Evolutionary conservation across 2,888 invertebrate genomes (phyloP).

Genomic region (Arge pagana): DNA sequence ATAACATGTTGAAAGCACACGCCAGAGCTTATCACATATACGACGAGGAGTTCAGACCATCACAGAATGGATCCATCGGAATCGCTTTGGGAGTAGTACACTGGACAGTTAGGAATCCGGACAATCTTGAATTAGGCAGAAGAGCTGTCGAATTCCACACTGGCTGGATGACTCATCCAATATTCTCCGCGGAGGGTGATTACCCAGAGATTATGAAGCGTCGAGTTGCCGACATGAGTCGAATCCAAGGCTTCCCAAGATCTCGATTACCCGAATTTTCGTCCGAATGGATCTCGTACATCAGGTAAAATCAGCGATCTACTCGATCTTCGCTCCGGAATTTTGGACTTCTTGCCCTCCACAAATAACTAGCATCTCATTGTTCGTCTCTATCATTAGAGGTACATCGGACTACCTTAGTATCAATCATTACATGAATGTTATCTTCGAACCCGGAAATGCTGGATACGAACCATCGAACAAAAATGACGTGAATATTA

Average conservation of each 20-base stretch:
- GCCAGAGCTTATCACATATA: slow-evolving; percentile 68
- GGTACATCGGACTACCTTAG: slow-evolving; percentile 75
- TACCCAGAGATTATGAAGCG: slow-evolving; percentile 37
- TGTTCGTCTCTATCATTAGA: too few species aligned
- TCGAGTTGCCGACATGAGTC: slow-evolving; percentile 32
- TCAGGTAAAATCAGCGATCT: slow-evolving; percentile 57
- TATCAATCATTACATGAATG: slow-evolving; percentile 73
- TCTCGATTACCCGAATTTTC: slow-evolving; percentile 49
- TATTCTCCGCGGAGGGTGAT: slow-evolving; percentile 44
- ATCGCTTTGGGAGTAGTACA: not conserved
- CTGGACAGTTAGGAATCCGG: not conserved
- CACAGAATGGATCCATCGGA: slow-evolving; percentile 59
- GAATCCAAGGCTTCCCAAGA: slow-evolving; percentile 29
- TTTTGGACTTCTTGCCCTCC: too few species aligned
- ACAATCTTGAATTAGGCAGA: not conserved
- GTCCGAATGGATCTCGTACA: slow-evolving; percentile 63
- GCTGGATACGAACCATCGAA: too few species aligned
- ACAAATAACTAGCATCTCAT: too few species aligned
- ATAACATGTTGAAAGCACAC: slow-evolving; percentile 69
- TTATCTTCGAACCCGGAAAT: slow-evolving; percentile 49
- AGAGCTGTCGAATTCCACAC: slow-evolving; percentile 22
- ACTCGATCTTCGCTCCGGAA: too few species aligned
- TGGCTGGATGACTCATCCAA: slow-evolving; percentile 39
- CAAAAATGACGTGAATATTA: too few species aligned
- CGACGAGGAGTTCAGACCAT: slow-evolving; percentile 61